Base-by-base conservation (phyloP, 2,888 invertebrate species). In the Nemotelus pantherinus region DNA sequence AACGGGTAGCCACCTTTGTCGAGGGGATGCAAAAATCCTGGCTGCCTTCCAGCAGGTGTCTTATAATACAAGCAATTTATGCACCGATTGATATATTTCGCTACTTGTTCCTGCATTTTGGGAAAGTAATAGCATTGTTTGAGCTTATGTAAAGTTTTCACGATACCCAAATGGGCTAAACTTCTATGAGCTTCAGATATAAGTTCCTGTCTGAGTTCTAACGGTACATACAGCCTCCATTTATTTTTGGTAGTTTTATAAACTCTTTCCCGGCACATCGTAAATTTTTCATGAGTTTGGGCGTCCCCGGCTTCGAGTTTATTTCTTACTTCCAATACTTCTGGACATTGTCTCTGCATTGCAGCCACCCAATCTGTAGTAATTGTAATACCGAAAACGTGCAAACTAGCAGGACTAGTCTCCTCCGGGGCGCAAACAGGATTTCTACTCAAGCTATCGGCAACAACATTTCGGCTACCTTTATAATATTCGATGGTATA, bases 381-480 rank as follows among this genome's bases (percentile, higher is more conserved):
- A 50, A 71, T 71, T 9, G 41, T 71, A 9, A 71, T 53, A 6
- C 39, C 41, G 25, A 71, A 53, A 39, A 71, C 44, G 6, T 10
- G 41, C 41, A 71, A n/a, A 41, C 57, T n/a, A 25, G 68, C 68
- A n/a, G 44, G 6, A 3, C n/a, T 44, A 1, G 5, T 50, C 5
- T n/a, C n/a, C n/a, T 65, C 41, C 39, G 25, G 10, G 10, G 39
- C 9, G 6, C 41, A 39, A 63, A 79, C 74, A 3, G 72, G 50
- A 7, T 60, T 55, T 45, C 79, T 43, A 55, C 77, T 79, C 41
- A 77, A 10, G 1, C 77, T 65, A 68, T 79, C 79, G 5, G 74
- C 79, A 25, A 5, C 47, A 68, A 75, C 75, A 10, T 70, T 60
- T 10, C n/a, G 5, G 5, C 25, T 39, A 3, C 63, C 68, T 39